Base-by-base conservation (phyloP, 1,140 invertebrate genomes). In the Drosophila miranda region DNA sequence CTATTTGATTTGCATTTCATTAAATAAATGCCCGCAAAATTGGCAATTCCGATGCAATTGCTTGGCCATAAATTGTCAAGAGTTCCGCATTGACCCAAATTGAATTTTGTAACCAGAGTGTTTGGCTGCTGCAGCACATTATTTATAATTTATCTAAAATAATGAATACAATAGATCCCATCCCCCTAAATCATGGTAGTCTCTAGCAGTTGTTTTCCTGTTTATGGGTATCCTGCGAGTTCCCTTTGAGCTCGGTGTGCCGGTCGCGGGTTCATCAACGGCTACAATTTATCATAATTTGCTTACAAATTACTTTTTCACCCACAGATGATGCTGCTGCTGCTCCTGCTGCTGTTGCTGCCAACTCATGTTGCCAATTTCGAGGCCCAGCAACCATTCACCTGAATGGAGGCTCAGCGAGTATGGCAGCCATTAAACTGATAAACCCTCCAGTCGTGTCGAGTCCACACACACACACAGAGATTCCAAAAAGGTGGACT, bases 361-460 rank as follows among this genome's bases (percentile, higher is more conserved):
- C 63, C 63, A 62, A 80, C 80, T 83, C 80, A 83, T 66, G 75
- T 75, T 83, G 79, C 79, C 80, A 79, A 83, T 83, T 83, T 72
- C 66, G 43, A 54, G 44, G 42, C 52, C 7, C 51, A 43, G 28
- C 30, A 34, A 3, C 9, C 30, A 34, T n/a, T 19, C 16, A 16
- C 41, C 23, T 26, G 50, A 54, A 67, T 63, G 76, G 64, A 68
- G 52, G 63, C 45, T 52, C 49, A 53, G 64, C 77, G 74, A 84
- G 86, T 77, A 86, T 84, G 77, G 81, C 77, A 53, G 82, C 81
- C 82, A 86, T 84, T 87, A 86, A 86, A 80, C 62, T 81, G 81
- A 84, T 78, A 84, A 84, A 71, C 68, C 75, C 55, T 57, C 44
- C 64, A 64, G 60, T 59, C 66, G 69, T 41, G 38, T 46, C 8